Base-by-base conservation (phyloP, 2,797 vertebrate species). In the Platalea minor region DNA sequence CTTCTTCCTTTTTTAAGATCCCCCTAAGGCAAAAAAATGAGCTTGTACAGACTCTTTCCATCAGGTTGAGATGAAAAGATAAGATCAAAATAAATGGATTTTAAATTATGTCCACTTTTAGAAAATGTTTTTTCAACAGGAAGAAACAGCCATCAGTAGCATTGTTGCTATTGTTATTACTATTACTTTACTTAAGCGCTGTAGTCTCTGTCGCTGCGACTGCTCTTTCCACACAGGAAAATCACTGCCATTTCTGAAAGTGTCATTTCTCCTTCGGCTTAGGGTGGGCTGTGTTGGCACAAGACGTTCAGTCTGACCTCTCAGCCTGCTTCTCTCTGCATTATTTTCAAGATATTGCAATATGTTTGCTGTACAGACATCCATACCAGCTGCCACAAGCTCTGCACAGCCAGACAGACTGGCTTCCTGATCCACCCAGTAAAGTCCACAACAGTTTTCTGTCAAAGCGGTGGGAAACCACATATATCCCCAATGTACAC, bases 401-500 rank as follows among this genome's bases (percentile, higher is more conserved):
- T 59, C 54, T 21, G 11, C 12, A 65, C 24, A 60, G 39, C 10
- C 67, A 35, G 64, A 5, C n/a, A 43, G 59, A 33, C 17, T 12
- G 61, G 15, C n/a, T n/a, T 51, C 61, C 23, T 31, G 39, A 53
- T n/a, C 17, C 15, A 53, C 17, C 17, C 19, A 37, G 60, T 15
- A n/a, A 57, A 54, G 31, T 35, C 45, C 65, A 19, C 31, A 60
- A 13, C 2, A 9, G 17, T 31, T 39, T 89, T 59, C 37, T 48
- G 61, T 88, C 23, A 53, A n/a, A 68, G 26, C 0, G 1, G 10
- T 65, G 21, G 8, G 54, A 85, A 90, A 23, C 4, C 59, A 68
- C 20, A 11, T 1, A 2, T 17, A 57, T 15, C 9, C 41, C 41
- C 14, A 39, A 0, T 0, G 23, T 5, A 46, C 23, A 41, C 7